Percentiles rank a stretch among this genome's conserved stretches.
These are phyloP conservation scores for Sandelia bainsii DNA, from an alignment of 2,797 vertebrate species.

Conservation along the genomic window DNA sequence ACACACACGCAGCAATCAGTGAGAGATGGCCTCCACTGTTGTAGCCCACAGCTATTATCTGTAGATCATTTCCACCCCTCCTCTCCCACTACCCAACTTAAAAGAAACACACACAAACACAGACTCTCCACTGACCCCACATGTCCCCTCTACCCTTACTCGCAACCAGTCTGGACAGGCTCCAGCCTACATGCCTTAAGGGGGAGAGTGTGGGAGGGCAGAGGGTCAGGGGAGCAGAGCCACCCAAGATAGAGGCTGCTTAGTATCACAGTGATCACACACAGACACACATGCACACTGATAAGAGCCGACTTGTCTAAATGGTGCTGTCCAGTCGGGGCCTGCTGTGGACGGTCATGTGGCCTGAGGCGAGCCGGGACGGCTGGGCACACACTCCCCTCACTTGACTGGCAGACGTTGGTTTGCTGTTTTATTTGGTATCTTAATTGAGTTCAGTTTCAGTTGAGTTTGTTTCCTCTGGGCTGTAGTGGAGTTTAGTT, in stretches of 20 bases:
- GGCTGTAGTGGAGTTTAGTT: constrained; percentile 1
- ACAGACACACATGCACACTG: constrained; percentile 6
- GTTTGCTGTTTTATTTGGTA: constrained; percentile 20
- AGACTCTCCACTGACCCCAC: background rate
- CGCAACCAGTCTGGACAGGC: constrained; percentile 26
- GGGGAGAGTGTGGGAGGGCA: background rate
- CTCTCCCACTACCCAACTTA: background rate
- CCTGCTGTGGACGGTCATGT: constrained; percentile 18
- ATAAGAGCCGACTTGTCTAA: constrained; percentile 30
- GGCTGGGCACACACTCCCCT: constrained; percentile 2
- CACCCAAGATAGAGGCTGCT: constrained; percentile 46
- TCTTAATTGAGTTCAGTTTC: background rate
- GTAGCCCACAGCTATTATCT: constrained; percentile 33
- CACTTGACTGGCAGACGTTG: constrained; percentile 1
- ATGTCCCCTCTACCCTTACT: constrained; percentile 22
- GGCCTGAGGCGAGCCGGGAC: constrained; percentile 3
- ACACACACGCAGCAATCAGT: background rate
- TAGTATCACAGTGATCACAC: constrained; percentile 41
- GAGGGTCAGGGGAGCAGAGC: constrained; percentile 12
- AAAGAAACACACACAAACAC: constrained; percentile 16
- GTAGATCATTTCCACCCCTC: constrained; percentile 9
- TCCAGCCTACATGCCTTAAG: constrained; percentile 42
- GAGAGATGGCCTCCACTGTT: constrained; percentile 18
- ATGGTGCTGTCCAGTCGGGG: constrained; percentile 26
- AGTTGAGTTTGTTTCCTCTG: constrained; percentile 2